Conservation (phyloP, 2,113 vertebrate genomes). For the Mola mola region DNA sequence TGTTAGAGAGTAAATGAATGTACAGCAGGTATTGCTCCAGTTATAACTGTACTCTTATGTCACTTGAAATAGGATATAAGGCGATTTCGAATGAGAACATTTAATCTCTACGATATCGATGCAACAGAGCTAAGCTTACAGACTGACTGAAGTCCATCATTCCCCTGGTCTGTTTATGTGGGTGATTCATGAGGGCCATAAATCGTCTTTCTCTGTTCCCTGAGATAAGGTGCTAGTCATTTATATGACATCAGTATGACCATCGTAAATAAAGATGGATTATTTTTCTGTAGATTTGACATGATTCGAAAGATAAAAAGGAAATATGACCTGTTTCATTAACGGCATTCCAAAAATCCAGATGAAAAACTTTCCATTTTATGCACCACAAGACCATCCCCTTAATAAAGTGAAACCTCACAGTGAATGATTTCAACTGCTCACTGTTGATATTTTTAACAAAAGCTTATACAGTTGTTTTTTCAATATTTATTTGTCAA, state of each 20-base stretch:
- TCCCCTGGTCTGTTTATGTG: constrained; percentile 54
- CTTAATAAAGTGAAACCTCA: background rate
- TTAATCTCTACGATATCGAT: constrained; percentile 21
- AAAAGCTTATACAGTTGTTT: constrained; percentile 22
- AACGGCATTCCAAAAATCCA: constrained; percentile 10
- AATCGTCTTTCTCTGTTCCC: constrained; percentile 48
- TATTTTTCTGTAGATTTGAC: constrained; percentile 27
- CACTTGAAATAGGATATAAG: background rate
- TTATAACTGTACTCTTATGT: background rate
- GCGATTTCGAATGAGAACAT: constrained; percentile 9
- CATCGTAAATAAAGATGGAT: constrained; percentile 39
- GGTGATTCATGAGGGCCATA: constrained; percentile 39
- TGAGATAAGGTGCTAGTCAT: constrained; percentile 57
- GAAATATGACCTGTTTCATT: constrained; percentile 4
- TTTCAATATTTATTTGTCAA: constrained; percentile 47
- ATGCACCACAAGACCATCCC: background rate
- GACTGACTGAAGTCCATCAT: constrained; percentile 17
- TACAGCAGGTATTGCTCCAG: background rate
- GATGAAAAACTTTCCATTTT: constrained; percentile 1
- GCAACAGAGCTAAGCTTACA: constrained; percentile 9
- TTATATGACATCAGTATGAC: constrained; percentile 47
- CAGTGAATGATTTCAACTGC: background rate
- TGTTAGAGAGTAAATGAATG: constrained; percentile 7
- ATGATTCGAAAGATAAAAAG: constrained; percentile 23
- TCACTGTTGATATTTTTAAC: constrained; percentile 11